Base-by-base conservation (phyloP, 2,888 invertebrate genomes). In the Drosophila neonasuta region DNA sequence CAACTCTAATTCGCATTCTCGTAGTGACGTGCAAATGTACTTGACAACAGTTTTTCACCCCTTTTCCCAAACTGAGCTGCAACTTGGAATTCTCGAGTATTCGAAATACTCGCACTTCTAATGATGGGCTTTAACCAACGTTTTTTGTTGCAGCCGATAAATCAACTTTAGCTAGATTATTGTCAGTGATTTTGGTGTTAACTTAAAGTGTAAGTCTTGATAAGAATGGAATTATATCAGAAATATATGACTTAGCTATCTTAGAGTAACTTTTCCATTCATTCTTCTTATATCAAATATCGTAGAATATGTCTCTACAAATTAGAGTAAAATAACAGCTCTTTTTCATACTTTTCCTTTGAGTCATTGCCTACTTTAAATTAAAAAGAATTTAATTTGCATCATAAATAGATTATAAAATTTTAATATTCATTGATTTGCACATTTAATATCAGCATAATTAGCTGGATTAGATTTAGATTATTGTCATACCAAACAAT, bases 21-120 rank as follows among this genome's bases (percentile, higher is more conserved):
- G 34, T 48, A 56, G 74, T 72, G 80, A 79, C 71, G 77, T 85
- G 85, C 75, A 79, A 83, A 81, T 84, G 79, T 79, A 79, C 77
- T 71, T 70, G 69, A 77, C 72, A 77, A 64, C 52, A 34, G 20
- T 49, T 68, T 65, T 58, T 54, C 57, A 64, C 64, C 41, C 36
- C 24, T 30, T 44, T 63, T 20, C 32, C 13, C 24, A 24, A 29
- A 39, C n/a, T 66, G 48, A 55, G 66, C 41, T 46, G 32, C n/a
- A 56, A 49, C 55, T 59, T 56, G 15, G 46, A 60, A 60, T 49
- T 6, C n/a, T 10, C 11, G 11, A 11, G 36, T 11, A 36, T 36
- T 32, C 42, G n/a, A 44, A 44, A 13, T 20, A 20, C 42, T 15
- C 39, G 39, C 39, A 41, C 39, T 13, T 42, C 52, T 39, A 67